phyloP scores from a whole-genome alignment of 2,113 vertebrate genomes.

The Leucopsar rothschildi region DNA sequence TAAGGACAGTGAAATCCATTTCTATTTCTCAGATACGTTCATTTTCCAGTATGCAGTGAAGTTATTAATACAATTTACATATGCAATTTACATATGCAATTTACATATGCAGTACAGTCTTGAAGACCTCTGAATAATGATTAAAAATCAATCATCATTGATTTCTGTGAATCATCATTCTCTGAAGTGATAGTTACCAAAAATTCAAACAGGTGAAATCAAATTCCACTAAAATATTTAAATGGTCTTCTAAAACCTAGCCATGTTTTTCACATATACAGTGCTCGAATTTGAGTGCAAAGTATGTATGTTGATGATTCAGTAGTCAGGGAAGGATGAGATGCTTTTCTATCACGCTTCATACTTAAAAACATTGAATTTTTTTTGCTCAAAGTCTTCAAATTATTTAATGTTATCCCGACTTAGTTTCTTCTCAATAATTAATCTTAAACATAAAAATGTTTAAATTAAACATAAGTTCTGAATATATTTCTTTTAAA shows the following conservation, averaged over 20 bases:
- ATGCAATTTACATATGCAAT: background rate
- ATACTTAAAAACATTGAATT: background rate
- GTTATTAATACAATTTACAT: background rate
- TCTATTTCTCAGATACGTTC: background rate
- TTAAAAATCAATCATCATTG: background rate
- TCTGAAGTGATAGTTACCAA: background rate
- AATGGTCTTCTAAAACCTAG: background rate
- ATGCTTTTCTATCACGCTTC: background rate
- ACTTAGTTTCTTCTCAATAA: background rate
- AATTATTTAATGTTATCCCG: background rate
- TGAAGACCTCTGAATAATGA: background rate
- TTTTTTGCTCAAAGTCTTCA: background rate
- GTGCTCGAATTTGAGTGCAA: background rate
- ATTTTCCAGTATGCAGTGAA: background rate
- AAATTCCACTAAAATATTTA: background rate
- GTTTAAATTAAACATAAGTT: background rate
- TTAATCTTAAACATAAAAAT: background rate
- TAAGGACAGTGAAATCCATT: background rate
- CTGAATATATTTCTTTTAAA: background rate
- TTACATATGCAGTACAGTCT: background rate
- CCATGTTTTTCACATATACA: background rate
- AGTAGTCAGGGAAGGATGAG: background rate
- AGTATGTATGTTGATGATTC: background rate
- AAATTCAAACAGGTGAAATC: background rate
- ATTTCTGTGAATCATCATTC: background rate